Percentiles rank a stretch among this genome's conserved stretches.
Evolutionary conservation across 1,140 invertebrate genomes (phyloP).

Genomic region (Solen grandis): DNA sequence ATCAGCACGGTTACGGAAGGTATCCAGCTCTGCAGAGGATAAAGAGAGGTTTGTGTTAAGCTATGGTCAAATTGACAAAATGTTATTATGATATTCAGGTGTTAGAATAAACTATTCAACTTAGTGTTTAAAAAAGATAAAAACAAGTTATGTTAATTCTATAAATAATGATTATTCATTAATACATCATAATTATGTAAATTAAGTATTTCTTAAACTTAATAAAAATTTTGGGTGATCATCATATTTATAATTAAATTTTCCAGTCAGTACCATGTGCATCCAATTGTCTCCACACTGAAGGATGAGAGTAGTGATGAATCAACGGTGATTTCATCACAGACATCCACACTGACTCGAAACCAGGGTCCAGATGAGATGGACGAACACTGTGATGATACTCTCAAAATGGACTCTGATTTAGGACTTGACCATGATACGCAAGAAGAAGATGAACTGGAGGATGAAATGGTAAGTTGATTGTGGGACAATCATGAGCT

Average conservation of each 20-base stretch:
- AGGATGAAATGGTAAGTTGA: constrained; percentile 52
- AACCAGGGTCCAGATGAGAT: constrained; percentile 85
- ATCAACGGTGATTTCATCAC: constrained; percentile 95
- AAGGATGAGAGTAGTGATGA: constrained; percentile 97
- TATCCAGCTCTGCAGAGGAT: constrained; percentile 12
- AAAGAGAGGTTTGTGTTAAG: constrained; percentile 24
- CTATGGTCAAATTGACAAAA: too few species aligned
- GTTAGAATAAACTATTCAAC: too few species aligned
- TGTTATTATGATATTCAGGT: too few species aligned
- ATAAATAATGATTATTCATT: too few species aligned
- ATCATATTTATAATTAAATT: neutral
- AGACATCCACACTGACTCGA: constrained; percentile 96
- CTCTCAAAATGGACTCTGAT: constrained; percentile 39
- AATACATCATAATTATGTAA: too few species aligned
- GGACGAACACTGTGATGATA: constrained; percentile 60
- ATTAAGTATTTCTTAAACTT: too few species aligned
- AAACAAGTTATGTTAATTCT: too few species aligned
- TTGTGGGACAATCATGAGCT: too few species aligned
- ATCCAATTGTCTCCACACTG: constrained; percentile 77
- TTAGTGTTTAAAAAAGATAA: too few species aligned
- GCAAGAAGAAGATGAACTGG: constrained; percentile 67
- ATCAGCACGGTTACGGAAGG: constrained; percentile 71
- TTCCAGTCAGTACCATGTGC: constrained; percentile 58
- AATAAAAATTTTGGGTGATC: too few species aligned
- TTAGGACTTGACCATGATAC: constrained; percentile 53